A percentile compares a stretch with the other conserved stretches of the same genome.
phyloP scores from a whole-genome alignment of 1,140 invertebrate species.

The Dendrolimus kikuchii region DNA sequence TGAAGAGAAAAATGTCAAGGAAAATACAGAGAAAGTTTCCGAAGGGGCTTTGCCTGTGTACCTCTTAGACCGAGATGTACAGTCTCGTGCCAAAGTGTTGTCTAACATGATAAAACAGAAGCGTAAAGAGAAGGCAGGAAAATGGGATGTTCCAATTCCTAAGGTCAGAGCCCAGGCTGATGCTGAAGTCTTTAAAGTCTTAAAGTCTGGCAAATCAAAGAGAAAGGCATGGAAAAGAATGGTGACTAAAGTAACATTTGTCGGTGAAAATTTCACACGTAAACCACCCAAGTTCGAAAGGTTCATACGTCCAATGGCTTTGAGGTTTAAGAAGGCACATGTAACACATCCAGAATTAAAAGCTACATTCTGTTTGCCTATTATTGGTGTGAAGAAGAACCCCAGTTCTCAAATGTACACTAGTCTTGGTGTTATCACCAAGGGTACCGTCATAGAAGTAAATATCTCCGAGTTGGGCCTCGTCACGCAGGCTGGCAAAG shows the following conservation, averaged over 20 bases:
- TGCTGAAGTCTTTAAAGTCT: constrained; percentile 96
- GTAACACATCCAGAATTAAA: constrained; percentile 99
- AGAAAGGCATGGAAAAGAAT: constrained; percentile 99
- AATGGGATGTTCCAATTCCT: constrained; percentile 99
- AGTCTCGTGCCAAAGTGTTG: constrained; percentile 93
- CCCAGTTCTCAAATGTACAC: constrained; percentile 98
- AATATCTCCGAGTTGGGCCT: constrained; percentile 99
- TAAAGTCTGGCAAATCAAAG: constrained; percentile 95
- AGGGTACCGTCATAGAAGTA: constrained; percentile 97
- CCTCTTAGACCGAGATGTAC: constrained; percentile 96
- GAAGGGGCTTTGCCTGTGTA: constrained; percentile 97
- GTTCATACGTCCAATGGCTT: constrained; percentile 98
- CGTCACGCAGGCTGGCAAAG: constrained; percentile 99
- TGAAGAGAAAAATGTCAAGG: constrained; percentile 92
- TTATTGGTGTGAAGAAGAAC: constrained; percentile 99
- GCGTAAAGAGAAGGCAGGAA: constrained; percentile 99
- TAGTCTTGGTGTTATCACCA: constrained; percentile 97
- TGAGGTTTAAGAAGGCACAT: constrained; percentile 97
- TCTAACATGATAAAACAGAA: constrained; percentile 99
- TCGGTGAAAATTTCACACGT: constrained; percentile 98
- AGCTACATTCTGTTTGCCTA: constrained; percentile 98
- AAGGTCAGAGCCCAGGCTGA: constrained; percentile 99
- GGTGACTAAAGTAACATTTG: constrained; percentile 99
- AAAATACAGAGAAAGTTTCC: constrained; percentile 85
- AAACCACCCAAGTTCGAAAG: constrained; percentile 99